These are phyloP conservation scores for Pristis pectinata DNA, from an alignment of 2,797 vertebrate species.

Conservation along the genomic window DNA sequence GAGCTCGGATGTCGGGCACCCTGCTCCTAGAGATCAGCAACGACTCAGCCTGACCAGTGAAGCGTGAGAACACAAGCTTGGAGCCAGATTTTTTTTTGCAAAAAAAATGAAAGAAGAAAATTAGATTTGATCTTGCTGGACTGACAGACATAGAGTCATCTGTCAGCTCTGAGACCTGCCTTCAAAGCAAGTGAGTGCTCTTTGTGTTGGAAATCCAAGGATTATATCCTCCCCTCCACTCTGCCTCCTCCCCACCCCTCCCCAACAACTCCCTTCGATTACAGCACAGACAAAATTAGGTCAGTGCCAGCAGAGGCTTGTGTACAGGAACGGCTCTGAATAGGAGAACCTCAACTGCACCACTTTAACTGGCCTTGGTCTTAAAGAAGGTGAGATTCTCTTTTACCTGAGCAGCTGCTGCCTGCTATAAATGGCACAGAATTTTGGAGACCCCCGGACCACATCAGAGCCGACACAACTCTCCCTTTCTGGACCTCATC, in stretches of 20 bases:
- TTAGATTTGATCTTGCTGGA: constrained; percentile 49
- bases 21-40: background rate
- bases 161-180: constrained; percentile 44
- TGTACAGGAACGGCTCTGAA: constrained; percentile 43
- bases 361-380: background rate
- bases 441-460: too few species aligned
- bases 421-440: background rate
- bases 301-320: constrained; percentile 46
- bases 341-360: background rate
- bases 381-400: background rate
- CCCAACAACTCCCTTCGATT: constrained; percentile 33
- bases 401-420: background rate
- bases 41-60: background rate
- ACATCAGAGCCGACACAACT: background rate
- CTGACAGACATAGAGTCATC: constrained; percentile 45
- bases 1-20: background rate
- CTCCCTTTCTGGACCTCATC: background rate
- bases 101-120: too few species aligned
- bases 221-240: too few species aligned
- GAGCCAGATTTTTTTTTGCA: too few species aligned
- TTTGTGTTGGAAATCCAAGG: constrained; percentile 14
- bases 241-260: too few species aligned
- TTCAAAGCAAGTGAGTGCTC: constrained; percentile 41
- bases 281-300: constrained; percentile 50
- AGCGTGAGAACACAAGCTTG: constrained; percentile 44